Conservation (phyloP, 2,888 invertebrate species). For the Papilio demoleus region DNA sequence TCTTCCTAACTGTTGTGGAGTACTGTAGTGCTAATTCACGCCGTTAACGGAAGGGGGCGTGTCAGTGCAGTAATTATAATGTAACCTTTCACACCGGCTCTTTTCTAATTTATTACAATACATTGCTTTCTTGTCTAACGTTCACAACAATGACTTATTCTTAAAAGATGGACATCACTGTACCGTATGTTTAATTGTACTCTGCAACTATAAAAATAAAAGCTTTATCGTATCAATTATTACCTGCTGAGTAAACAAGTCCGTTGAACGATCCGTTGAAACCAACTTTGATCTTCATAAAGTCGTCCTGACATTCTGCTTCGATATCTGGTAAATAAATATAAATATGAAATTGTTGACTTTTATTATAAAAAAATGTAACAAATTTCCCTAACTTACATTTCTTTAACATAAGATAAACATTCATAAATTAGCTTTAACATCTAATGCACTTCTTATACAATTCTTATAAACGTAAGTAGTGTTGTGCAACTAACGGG, state of each 20-base stretch:
- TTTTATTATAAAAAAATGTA: background rate
- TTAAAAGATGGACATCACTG: conserved; percentile 10
- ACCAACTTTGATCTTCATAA: conserved; percentile 96
- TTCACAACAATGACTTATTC: conserved; percentile 30
- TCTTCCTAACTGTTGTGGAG: conserved; percentile 38
- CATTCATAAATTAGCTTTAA: background rate
- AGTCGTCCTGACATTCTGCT: conserved; percentile 97
- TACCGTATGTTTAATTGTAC: conserved; percentile 8
- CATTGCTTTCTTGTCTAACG: conserved; percentile 24
- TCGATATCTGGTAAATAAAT: conserved; percentile 89
- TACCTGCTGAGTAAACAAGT: conserved; percentile 94
- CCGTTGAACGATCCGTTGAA: conserved; percentile 96
- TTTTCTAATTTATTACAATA: conserved; percentile 33
- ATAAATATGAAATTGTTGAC: background rate
- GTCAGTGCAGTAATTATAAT: conserved; percentile 36
- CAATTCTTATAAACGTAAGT: conserved; percentile 49
- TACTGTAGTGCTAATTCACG: conserved; percentile 32
- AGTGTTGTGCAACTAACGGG: conserved; percentile 61
- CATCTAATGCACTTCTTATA: background rate
- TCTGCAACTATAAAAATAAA: background rate
- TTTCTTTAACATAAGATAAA: too few relatives aligned
- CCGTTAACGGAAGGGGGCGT: conserved; percentile 35
- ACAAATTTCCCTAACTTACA: too few relatives aligned
- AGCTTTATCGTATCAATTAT: conserved; percentile 41
- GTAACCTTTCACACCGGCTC: conserved; percentile 39